Percentiles rank a stretch among this genome's conserved stretches.
Evolutionary conservation across 2,888 invertebrate species (phyloP).

Genomic region (Hyposoter dolosus): DNA sequence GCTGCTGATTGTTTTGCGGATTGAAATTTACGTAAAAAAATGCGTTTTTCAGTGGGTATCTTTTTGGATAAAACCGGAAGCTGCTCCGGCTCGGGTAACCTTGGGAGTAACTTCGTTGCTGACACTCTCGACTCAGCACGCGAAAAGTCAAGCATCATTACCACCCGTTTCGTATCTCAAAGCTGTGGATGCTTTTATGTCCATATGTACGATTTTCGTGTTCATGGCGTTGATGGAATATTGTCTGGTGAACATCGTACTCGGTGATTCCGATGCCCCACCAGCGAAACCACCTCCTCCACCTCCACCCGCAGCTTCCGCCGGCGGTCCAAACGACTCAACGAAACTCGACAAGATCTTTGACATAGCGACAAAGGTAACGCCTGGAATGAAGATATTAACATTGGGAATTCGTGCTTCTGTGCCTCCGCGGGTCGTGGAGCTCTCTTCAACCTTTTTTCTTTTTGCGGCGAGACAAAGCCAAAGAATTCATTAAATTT

Average conservation of each 20-base stretch:
- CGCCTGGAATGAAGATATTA: slow-evolving; percentile 70
- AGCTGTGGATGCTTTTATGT: slow-evolving; percentile 97
- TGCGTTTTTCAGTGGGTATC: slow-evolving; percentile 91
- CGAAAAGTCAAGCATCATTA: slow-evolving; percentile 96
- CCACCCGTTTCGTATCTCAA: slow-evolving; percentile 97
- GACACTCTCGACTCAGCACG: slow-evolving; percentile 96
- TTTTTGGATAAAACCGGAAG: slow-evolving; percentile 98
- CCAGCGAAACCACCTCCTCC: slow-evolving; percentile 86
- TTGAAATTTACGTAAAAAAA: neutral
- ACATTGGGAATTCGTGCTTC: slow-evolving; percentile 67
- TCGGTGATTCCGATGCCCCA: slow-evolving; percentile 90
- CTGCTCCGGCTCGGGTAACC: slow-evolving; percentile 96
- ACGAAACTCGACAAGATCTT: slow-evolving; percentile 86
- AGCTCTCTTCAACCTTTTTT: slow-evolving; percentile 25
- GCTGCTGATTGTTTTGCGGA: neutral
- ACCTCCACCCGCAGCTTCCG: slow-evolving; percentile 87
- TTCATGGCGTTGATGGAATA: slow-evolving; percentile 98
- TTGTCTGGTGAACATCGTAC: slow-evolving; percentile 94
- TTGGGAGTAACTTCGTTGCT: slow-evolving; percentile 95
- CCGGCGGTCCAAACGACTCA: slow-evolving; percentile 85
- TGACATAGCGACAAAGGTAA: slow-evolving; percentile 86
- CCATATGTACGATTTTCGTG: slow-evolving; percentile 96
- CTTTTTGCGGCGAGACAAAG: neutral
- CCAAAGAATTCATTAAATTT: neutral
- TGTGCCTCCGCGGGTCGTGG: slow-evolving; percentile 74